Conservation (phyloP, 1,140 invertebrate genomes). For the Drosophila sulfurigaster region DNA sequence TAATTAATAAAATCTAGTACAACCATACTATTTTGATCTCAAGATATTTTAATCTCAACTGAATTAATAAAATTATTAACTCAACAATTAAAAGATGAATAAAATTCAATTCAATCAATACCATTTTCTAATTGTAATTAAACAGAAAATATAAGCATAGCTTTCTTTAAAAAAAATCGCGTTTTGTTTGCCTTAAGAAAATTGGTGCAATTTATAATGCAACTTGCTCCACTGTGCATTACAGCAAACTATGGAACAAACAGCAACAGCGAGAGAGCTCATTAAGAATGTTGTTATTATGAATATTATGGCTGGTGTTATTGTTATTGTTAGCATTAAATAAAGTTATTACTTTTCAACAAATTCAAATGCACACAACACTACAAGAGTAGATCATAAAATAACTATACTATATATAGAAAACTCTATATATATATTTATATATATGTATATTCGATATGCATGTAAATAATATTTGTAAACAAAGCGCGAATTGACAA, state of each 20-base stretch:
- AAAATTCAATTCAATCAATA: too few relatives aligned
- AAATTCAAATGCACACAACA: conserved; percentile 47
- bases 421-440: conserved; percentile 3
- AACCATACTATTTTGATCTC: too few relatives aligned
- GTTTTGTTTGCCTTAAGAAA: background rate
- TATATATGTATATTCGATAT: background rate
- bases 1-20: too few relatives aligned
- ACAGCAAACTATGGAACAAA: background rate
- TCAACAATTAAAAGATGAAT: too few relatives aligned
- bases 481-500: conserved; percentile 37
- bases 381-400: conserved; percentile 31
- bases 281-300: conserved; percentile 28
- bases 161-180: too few relatives aligned
- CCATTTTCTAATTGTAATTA: too few relatives aligned
- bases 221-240: conserved; percentile 35
- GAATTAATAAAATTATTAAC: too few relatives aligned
- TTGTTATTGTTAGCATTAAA: conserved; percentile 35
- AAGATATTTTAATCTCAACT: too few relatives aligned
- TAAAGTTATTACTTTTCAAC: conserved; percentile 35
- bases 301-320: conserved; percentile 37
- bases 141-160: too few relatives aligned
- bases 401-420: background rate
- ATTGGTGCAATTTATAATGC: background rate
- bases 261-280: background rate
- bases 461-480: conserved; percentile 23